Evolutionary conservation across 2,888 invertebrate species (phyloP).

Genomic region (Podabrus alpinus): DNA sequence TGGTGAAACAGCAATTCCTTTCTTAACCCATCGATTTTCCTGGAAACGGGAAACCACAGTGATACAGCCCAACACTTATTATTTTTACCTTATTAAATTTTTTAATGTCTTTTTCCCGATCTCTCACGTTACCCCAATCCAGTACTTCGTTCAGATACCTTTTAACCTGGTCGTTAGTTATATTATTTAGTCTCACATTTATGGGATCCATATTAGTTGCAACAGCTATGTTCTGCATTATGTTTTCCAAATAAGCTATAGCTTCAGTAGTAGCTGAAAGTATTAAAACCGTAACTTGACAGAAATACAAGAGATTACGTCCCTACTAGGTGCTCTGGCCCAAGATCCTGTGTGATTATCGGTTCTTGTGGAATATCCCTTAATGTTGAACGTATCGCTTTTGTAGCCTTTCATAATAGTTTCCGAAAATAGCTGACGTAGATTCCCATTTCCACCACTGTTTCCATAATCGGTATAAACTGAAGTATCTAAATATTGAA

Average conservation of each 20-base stretch:
- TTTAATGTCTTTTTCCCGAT: slow-evolving; percentile 60
- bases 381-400: slow-evolving; percentile 56
- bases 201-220: slow-evolving; percentile 61
- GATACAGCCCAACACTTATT: neutral
- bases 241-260: slow-evolving; percentile 64
- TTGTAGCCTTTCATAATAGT: slow-evolving; percentile 66
- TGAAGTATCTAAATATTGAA: slow-evolving; percentile 65
- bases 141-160: slow-evolving; percentile 63
- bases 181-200: slow-evolving; percentile 62
- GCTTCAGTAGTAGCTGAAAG: slow-evolving; percentile 65
- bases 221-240: slow-evolving; percentile 70
- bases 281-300: neutral
- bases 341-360: slow-evolving; percentile 68
- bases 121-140: slow-evolving; percentile 61
- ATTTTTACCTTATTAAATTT: slow-evolving; percentile 61
- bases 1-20: neutral
- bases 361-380: slow-evolving; percentile 59
- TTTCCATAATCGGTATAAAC: slow-evolving; percentile 63
- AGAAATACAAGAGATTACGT: neutral
- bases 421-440: slow-evolving; percentile 38
- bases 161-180: slow-evolving; percentile 53
- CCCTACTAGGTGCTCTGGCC: slow-evolving; percentile 68
- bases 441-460: slow-evolving; percentile 59
- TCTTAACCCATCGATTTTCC: neutral
- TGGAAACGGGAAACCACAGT: neutral